A percentile compares a stretch with the other conserved stretches of the same genome.
Evolutionary conservation across 2,888 invertebrate genomes (phyloP).

Genomic region (Biston betularia): DNA sequence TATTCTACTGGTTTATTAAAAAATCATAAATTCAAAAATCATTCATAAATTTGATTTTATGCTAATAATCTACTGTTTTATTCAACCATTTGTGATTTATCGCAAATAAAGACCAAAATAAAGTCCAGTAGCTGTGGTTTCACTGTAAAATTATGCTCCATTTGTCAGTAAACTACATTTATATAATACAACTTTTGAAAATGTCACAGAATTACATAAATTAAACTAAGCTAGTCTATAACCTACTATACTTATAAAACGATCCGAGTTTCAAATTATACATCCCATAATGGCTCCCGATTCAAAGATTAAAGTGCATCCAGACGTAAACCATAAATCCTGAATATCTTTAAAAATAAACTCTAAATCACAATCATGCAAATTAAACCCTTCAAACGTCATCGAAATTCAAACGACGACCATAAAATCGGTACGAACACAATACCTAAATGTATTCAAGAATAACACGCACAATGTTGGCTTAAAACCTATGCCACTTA

Average conservation of each 20-base stretch:
- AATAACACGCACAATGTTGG: conserved; percentile 62
- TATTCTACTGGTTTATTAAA: no score
- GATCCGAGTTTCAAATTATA: conserved; percentile 24
- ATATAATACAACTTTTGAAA: background rate
- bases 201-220: background rate
- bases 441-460: conserved; percentile 70
- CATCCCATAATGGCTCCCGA: conserved; percentile 54
- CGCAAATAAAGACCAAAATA: no score
- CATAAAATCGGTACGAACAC: conserved; percentile 81
- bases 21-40: no score
- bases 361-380: conserved; percentile 84
- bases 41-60: no score
- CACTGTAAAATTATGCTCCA: no score
- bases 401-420: conserved; percentile 78
- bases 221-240: background rate
- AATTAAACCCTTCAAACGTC: conserved; percentile 74
- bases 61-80: no score
- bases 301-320: conserved; percentile 63
- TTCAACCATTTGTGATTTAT: no score
- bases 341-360: conserved; percentile 68
- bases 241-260: conserved; percentile 6
- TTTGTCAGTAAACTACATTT: no score
- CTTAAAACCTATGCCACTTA: conserved; percentile 72
- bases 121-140: no score
- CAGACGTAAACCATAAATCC: conserved; percentile 68